These are phyloP conservation scores for Salarias fasciatus DNA, from an alignment of 2,797 vertebrate species.

Conservation along the genomic window DNA sequence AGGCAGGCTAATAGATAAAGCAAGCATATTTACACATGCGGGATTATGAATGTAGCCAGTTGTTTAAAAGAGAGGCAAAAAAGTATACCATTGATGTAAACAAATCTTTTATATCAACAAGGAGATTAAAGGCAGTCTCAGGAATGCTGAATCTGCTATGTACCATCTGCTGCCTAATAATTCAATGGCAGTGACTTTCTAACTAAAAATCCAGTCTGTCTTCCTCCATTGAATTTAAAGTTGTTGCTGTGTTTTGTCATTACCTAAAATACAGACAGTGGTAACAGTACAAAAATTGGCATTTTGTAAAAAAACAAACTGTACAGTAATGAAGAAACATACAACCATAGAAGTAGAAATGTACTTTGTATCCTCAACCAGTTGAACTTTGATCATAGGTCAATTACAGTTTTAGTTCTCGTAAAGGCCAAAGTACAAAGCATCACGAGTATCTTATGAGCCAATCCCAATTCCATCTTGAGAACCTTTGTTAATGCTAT, in stretches of 20 bases:
- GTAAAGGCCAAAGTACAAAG: slow-evolving; percentile 1
- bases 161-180: not conserved
- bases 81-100: slow-evolving; percentile 30
- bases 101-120: slow-evolving; percentile 36
- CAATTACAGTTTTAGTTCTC: slow-evolving; percentile 27
- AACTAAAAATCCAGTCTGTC: not conserved
- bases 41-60: slow-evolving; percentile 46
- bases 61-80: slow-evolving; percentile 45
- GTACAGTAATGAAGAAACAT: slow-evolving; percentile 42
- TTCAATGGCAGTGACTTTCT: slow-evolving; percentile 24
- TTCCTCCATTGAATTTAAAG: slow-evolving; percentile 11
- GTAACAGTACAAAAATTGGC: slow-evolving; percentile 20
- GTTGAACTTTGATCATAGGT: slow-evolving; percentile 14
- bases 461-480: slow-evolving; percentile 18
- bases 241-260: slow-evolving; percentile 15
- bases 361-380: slow-evolving; percentile 10
- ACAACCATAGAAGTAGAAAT: slow-evolving; percentile 33
- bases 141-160: slow-evolving; percentile 38
- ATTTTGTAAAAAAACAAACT: slow-evolving; percentile 28
- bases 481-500: slow-evolving; percentile 1
- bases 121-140: slow-evolving; percentile 5
- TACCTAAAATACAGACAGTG: slow-evolving; percentile 16
- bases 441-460: slow-evolving; percentile 6
- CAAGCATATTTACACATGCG: slow-evolving; percentile 70
- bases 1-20: slow-evolving; percentile 46